phyloP scores from a whole-genome alignment of 2,888 invertebrate genomes.

The Calameuta idolon region DNA sequence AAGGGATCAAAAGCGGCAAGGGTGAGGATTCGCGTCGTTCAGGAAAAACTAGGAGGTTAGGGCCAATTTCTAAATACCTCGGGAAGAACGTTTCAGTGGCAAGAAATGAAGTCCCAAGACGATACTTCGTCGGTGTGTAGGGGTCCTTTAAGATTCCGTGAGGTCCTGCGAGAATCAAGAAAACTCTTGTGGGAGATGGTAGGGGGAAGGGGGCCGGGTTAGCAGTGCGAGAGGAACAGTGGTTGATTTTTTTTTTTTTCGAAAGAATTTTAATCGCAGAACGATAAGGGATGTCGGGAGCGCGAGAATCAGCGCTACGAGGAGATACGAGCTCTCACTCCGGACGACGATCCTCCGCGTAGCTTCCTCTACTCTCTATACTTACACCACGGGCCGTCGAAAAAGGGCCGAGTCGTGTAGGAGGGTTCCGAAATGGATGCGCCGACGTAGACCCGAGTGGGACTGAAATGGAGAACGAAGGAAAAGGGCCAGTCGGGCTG shows the following conservation, averaged over 20 bases:
- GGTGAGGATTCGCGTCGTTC: background rate
- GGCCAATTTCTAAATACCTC: constrained; percentile 25
- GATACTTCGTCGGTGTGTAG: background rate
- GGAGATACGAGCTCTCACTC: background rate
- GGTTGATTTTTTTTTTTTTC: constrained; percentile 20
- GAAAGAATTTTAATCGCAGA: constrained; percentile 32
- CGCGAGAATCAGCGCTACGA: background rate
- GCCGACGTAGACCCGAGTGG: background rate
- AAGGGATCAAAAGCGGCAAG: constrained; percentile 2
- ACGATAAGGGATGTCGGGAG: constrained; percentile 27
- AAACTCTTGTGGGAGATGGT: background rate
- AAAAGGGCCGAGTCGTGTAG: constrained; percentile 15
- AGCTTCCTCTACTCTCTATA: background rate
- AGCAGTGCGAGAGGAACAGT: background rate
- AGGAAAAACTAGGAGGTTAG: constrained; percentile 1
- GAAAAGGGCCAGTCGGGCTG: constrained; percentile 14
- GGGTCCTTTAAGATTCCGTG: constrained; percentile 18
- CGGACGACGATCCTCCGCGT: background rate
- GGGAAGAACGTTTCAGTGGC: background rate
- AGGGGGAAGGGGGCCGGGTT: rapidly evolving
- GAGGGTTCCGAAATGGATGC: constrained; percentile 21
- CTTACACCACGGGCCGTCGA: background rate
- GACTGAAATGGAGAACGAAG: constrained; percentile 14
- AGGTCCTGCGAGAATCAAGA: constrained; percentile 9
- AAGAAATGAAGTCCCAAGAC: background rate